Conservation (phyloP, 2,888 invertebrate species). For the Eilema griseolum region DNA sequence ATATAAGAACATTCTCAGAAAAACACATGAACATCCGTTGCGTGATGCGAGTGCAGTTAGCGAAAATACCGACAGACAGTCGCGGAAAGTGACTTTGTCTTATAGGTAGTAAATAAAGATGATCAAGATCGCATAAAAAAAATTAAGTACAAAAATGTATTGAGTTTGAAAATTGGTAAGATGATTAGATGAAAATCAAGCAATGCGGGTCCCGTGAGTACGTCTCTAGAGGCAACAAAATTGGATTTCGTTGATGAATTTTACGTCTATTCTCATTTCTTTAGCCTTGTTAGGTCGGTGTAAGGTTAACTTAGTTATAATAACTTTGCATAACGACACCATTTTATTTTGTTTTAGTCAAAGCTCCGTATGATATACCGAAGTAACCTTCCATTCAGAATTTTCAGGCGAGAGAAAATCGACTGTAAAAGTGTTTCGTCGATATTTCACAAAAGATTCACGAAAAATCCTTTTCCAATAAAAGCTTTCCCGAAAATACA, state of each 20-base stretch:
- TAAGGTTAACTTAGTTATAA: not conserved
- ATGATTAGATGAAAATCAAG: not conserved
- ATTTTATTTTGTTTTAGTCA: too few species aligned
- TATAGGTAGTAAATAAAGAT: not conserved
- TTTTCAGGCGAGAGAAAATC: not conserved
- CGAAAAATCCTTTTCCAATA: not conserved
- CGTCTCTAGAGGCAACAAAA: not conserved
- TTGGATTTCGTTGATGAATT: constrained; percentile 4
- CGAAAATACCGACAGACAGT: too few species aligned
- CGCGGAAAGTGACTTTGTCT: not conserved
- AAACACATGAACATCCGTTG: too few species aligned
- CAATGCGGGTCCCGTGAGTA: not conserved
- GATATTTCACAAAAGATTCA: not conserved
- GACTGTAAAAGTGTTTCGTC: not conserved
- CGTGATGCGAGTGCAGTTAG: too few species aligned
- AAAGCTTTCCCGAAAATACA: not conserved
- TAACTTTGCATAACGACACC: not conserved
- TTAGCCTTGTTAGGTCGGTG: not conserved
- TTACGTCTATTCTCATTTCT: constrained; percentile 3
- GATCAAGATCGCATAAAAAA: not conserved
- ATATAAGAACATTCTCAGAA: too few species aligned
- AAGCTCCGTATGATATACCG: not conserved
- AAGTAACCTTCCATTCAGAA: not conserved
- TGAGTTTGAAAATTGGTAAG: not conserved
- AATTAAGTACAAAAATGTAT: not conserved